Conservation (phyloP, 2,888 invertebrate species). For the Silvanus unidentatus region DNA sequence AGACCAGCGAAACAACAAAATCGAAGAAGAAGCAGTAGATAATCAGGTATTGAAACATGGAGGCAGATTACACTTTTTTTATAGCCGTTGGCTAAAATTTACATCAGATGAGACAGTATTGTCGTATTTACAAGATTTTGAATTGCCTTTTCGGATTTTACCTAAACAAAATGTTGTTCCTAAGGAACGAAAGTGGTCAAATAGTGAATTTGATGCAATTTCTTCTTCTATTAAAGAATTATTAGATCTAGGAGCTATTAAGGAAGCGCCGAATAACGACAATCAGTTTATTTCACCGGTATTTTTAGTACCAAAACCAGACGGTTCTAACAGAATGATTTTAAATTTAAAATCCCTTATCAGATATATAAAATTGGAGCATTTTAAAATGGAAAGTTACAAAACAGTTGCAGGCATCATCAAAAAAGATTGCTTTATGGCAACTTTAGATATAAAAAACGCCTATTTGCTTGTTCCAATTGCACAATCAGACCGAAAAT, state of each 20-base stretch:
- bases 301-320: constrained; percentile 10
- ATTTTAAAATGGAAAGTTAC: constrained; percentile 22
- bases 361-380: constrained; percentile 7
- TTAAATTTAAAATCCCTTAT: constrained; percentile 21
- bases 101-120: constrained; percentile 10
- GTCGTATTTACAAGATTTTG: constrained; percentile 10
- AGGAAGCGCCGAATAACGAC: constrained; percentile 1
- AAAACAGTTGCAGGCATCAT: constrained; percentile 10
- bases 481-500: background rate
- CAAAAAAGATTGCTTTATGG: constrained; percentile 5
- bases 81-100: constrained; percentile 5
- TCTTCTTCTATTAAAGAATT: constrained; percentile 6
- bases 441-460: constrained; percentile 11
- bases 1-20: background rate
- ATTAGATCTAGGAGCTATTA: constrained; percentile 7
- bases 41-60: background rate
- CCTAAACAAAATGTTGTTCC: constrained; percentile 1
- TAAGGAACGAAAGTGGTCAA: constrained; percentile 7
- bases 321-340: constrained; percentile 11
- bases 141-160: constrained; percentile 8
- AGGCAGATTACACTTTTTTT: background rate
- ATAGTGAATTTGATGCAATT: constrained; percentile 5
- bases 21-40: background rate
- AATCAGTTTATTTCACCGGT: constrained; percentile 9
- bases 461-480: constrained; percentile 10